A percentile compares a stretch with the other conserved stretches of the same genome.
Evolutionary conservation across 1,140 invertebrate species (phyloP).

Genomic region (Manduca sexta): DNA sequence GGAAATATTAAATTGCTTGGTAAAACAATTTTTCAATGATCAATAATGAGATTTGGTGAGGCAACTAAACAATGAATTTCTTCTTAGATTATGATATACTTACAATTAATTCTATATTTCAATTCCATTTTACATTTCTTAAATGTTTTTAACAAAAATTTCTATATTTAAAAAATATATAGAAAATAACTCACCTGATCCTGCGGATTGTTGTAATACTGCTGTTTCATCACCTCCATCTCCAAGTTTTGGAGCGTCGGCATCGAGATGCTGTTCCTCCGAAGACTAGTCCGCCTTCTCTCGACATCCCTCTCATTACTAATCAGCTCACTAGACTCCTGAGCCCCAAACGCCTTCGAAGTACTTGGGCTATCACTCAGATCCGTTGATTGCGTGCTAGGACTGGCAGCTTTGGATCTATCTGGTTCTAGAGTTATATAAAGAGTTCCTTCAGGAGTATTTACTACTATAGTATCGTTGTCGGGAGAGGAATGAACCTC

Average conservation of each 20-base stretch:
- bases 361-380: conserved; percentile 35
- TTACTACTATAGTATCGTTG: conserved; percentile 61
- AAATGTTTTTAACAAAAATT: neutral
- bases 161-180: neutral
- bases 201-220: conserved; percentile 47
- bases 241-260: conserved; percentile 62
- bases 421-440: conserved; percentile 63
- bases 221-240: conserved; percentile 48
- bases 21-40: too few species aligned
- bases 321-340: conserved; percentile 44
- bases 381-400: conserved; percentile 47
- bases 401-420: conserved; percentile 41
- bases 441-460: conserved; percentile 61
- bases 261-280: conserved; percentile 70
- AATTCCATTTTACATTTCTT: too few species aligned
- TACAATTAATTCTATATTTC: too few species aligned
- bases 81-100: too few species aligned
- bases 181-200: conserved; percentile 40
- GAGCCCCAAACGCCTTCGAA: conserved; percentile 41
- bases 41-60: too few species aligned
- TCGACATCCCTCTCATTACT: conserved; percentile 38
- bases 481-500: conserved; percentile 43
- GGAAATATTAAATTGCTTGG: too few species aligned
- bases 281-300: conserved; percentile 36
- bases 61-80: too few species aligned